Conservation (phyloP, 2,888 invertebrate genomes). For the Tetheella fluctuosa region DNA sequence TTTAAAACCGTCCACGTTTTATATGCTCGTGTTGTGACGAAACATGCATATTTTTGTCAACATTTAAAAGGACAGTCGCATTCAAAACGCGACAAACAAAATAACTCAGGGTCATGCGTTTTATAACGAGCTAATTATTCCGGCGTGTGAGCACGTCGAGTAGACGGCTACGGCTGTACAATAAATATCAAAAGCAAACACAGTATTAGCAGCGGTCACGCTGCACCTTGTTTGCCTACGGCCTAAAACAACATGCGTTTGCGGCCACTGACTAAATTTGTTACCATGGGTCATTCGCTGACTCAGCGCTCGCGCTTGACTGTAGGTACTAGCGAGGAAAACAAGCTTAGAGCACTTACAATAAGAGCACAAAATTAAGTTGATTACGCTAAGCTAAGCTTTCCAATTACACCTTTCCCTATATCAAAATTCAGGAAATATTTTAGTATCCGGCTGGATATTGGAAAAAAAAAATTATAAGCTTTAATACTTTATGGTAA, state of each 20-base stretch:
- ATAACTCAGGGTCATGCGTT: conserved; percentile 63
- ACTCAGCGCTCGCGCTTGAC: conserved; percentile 61
- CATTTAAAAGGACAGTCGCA: conserved; percentile 40
- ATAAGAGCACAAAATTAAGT: too few species aligned
- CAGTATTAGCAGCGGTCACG: conserved; percentile 79
- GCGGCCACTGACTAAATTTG: conserved; percentile 76
- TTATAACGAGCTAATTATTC: conserved; percentile 82
- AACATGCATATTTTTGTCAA: not conserved
- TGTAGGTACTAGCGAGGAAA: conserved; percentile 46
- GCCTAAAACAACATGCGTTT: conserved; percentile 83
- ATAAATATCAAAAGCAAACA: conserved; percentile 81
- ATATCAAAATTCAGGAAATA: too few species aligned
- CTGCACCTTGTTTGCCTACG: conserved; percentile 76
- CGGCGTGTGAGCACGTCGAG: conserved; percentile 65
- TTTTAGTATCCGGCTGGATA: conserved; percentile 16
- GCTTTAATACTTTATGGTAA: too few species aligned
- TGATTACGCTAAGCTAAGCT: too few species aligned
- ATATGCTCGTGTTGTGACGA: too few species aligned
- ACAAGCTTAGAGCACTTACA: conserved; percentile 22
- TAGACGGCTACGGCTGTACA: conserved; percentile 53
- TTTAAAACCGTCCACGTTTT: not conserved
- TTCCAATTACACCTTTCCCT: too few species aligned
- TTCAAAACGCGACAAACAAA: conserved; percentile 43
- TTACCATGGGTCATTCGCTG: conserved; percentile 76
- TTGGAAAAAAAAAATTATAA: too few species aligned